A percentile compares a stretch with the other conserved stretches of the same genome.
Evolutionary conservation across 2,888 invertebrate genomes (phyloP).

Genomic region (Drosophila antonietae): DNA sequence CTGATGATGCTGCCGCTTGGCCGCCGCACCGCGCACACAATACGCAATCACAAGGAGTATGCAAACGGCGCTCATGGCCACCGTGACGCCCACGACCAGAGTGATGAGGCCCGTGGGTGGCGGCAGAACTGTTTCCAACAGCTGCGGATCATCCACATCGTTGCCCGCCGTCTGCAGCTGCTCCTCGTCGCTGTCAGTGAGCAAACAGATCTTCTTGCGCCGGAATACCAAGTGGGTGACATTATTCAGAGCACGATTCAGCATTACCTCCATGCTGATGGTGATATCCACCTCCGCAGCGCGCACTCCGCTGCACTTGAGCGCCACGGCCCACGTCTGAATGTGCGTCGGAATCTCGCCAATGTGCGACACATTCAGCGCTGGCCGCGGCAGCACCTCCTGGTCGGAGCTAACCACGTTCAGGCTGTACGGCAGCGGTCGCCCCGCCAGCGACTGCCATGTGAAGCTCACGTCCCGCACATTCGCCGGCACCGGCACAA

Average conservation of each 20-base stretch:
- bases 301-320: conserved; percentile 92
- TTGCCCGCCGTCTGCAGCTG: conserved; percentile 27
- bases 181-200: conserved; percentile 75
- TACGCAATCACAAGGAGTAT: conserved; percentile 82
- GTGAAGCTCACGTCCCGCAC: conserved; percentile 94
- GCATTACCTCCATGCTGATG: conserved; percentile 93
- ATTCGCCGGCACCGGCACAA: conserved; percentile 93
- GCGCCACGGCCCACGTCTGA: conserved; percentile 91
- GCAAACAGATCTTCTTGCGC: conserved; percentile 93
- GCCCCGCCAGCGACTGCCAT: conserved; percentile 94
- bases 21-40: conserved; percentile 83
- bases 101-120: conserved; percentile 83
- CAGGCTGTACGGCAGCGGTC: conserved; percentile 92
- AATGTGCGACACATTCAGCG: conserved; percentile 92
- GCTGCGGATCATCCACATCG: conserved; percentile 80
- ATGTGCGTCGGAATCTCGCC: conserved; percentile 92
- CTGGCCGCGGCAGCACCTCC: conserved; percentile 90
- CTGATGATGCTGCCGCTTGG: conserved; percentile 83
- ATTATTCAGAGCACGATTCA: conserved; percentile 87
- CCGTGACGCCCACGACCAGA: conserved; percentile 82
- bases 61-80: conserved; percentile 83
- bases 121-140: conserved; percentile 82
- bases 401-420: conserved; percentile 91
- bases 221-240: conserved; percentile 92
- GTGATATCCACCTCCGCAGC: conserved; percentile 94